These are phyloP conservation scores for Tipula vernalis DNA, from an alignment of 2,888 invertebrate species.

Conservation along the genomic window DNA sequence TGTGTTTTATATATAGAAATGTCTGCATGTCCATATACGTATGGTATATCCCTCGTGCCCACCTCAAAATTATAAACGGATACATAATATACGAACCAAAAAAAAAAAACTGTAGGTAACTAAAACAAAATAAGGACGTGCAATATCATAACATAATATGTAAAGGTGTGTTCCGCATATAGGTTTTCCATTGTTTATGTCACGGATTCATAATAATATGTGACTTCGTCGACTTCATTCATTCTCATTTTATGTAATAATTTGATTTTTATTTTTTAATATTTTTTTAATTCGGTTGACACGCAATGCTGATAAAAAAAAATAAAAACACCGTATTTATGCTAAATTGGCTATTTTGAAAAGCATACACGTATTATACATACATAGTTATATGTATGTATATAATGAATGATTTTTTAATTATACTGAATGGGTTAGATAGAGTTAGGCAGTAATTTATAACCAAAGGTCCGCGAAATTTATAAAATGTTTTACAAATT, in stretches of 20 bases:
- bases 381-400: too few relatives aligned
- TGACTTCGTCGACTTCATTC: not conserved
- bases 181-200: slow-evolving; percentile 4
- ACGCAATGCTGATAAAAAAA: not conserved
- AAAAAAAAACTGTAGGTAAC: not conserved
- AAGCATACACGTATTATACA: not conserved
- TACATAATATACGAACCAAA: not conserved
- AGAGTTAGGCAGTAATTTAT: too few relatives aligned
- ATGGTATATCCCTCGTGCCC: not conserved
- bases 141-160: not conserved
- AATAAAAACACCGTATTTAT: not conserved
- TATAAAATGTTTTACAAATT: too few relatives aligned
- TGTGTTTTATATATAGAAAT: not conserved
- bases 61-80: not conserved
- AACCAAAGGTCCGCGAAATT: too few relatives aligned
- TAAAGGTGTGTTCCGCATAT: not conserved
- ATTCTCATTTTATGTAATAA: not conserved
- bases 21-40: not conserved
- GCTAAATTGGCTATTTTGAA: not conserved
- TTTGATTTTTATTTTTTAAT: not conserved
- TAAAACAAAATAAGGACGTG: not conserved
- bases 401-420: too few relatives aligned
- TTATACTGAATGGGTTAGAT: too few relatives aligned
- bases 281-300: not conserved
- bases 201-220: not conserved